Evolutionary conservation across 2,797 vertebrate genomes (phyloP).

Genomic region (Chiroxiphia lanceolata): DNA sequence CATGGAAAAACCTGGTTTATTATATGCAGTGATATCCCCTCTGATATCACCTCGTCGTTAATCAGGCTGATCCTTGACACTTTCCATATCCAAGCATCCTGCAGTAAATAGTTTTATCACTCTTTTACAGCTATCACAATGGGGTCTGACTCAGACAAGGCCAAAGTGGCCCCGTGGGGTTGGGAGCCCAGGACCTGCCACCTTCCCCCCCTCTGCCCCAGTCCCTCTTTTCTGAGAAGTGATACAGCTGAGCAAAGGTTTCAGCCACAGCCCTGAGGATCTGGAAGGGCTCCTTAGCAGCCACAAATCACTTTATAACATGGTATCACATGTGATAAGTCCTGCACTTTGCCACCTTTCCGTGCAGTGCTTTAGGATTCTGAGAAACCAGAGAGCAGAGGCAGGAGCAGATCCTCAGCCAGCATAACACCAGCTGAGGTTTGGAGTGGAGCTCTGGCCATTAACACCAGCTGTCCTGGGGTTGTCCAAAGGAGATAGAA

Average conservation of each 20-base stretch:
- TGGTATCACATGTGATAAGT: background rate
- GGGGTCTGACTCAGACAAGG: background rate
- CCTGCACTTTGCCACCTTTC: constrained; percentile 39
- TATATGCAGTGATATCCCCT: background rate
- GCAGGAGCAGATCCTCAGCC: background rate
- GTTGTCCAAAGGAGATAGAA: background rate
- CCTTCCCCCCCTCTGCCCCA: background rate
- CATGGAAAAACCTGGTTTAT: background rate
- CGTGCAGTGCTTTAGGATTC: background rate
- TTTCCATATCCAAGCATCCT: background rate
- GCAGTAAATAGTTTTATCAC: constrained; percentile 29
- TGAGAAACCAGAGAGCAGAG: background rate
- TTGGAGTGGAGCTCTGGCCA: background rate
- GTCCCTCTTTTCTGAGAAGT: background rate
- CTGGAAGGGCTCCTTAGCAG: background rate
- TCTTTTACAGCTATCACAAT: background rate
- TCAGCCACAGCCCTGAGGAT: constrained; percentile 17
- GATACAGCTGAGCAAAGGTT: constrained; percentile 47
- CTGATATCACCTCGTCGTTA: background rate
- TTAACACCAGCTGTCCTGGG: background rate
- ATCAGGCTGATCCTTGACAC: constrained; percentile 44
- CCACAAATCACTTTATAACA: background rate
- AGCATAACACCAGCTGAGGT: background rate
- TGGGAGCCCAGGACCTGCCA: background rate
- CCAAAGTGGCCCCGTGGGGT: background rate